Base-by-base conservation (phyloP, 2,888 invertebrate genomes). In the Pyrocoelia pectoralis region DNA sequence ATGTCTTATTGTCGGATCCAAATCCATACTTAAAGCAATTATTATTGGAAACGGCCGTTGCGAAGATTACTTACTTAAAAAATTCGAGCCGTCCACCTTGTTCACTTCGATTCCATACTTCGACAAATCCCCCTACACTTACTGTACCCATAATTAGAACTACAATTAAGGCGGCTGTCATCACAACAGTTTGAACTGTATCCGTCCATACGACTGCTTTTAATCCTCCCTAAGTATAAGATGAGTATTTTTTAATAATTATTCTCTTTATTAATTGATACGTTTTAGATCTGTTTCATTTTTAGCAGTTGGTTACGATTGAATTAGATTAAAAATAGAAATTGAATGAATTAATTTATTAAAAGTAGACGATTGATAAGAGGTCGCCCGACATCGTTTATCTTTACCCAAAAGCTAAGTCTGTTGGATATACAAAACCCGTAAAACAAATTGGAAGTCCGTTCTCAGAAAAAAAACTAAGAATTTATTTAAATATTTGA, bases 161-260 rank as follows among this genome's bases (percentile, higher is more conserved):
- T 14, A 86, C 86, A 13, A 90, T 77, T 1, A 91, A 85, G 0
- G 90, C 89, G 10, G 86, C 87, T 73, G 91, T 87, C 90, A 92
- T 92, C 4, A 92, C 83, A 14, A 89, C 79, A 0, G 90, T 89
- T 80, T 92, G 92, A 55, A 92, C 81, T 0, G 91, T 89, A 73
- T 92, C 92, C 0, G 92, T 92, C 92, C 92, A 92, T 6, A 92
- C 90, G 0, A 92, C 92, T 3, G 92, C 92, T 80, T 90, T 91
- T 18, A 92, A 80, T 3, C 92, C 91, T 62, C 90, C 91, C 91
- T 91, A 82, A 80, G 29, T 38, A 33, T 33, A 33, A 8, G n/a
- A 13, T 24, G 13, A 8, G 12, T 33, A 13, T 12, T 17, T 24
- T 5, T 24, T 24, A n/a, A n/a, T 24, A 24, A 24, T 24, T 24